Conservation (phyloP, 2,113 vertebrate species). For the Hypanus sabinus region DNA sequence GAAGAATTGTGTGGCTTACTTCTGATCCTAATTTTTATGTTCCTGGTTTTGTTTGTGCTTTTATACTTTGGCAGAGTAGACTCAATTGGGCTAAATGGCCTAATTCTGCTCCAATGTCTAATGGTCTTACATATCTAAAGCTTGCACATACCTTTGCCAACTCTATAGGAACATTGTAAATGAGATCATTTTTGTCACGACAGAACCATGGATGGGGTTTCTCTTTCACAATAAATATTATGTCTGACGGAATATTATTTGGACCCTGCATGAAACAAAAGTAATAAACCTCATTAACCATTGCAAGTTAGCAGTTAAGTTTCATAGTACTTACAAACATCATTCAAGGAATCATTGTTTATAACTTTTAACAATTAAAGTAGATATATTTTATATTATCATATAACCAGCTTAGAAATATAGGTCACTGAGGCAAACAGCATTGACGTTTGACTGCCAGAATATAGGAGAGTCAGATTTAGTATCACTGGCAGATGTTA, state of each 20-base stretch:
- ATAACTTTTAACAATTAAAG: background rate
- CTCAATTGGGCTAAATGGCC: too few species aligned
- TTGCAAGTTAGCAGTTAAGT: background rate
- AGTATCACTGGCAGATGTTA: too few species aligned
- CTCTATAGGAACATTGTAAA: conserved; percentile 60
- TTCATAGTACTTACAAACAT: background rate
- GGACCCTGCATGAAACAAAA: conserved; percentile 66
- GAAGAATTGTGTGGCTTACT: too few species aligned
- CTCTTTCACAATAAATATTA: conserved; percentile 80
- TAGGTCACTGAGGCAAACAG: background rate
- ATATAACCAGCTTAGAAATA: background rate
- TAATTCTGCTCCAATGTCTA: too few species aligned
- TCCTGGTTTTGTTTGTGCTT: background rate
- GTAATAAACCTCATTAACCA: background rate
- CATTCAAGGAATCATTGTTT: background rate
- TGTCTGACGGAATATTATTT: conserved; percentile 79
- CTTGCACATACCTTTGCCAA: conserved; percentile 68
- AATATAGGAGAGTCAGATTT: background rate
- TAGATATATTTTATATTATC: background rate
- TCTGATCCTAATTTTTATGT: background rate
- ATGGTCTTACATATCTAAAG: background rate
- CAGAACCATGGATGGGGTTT: conserved; percentile 71
- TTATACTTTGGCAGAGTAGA: background rate
- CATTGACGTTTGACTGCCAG: background rate
- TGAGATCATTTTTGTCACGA: conserved; percentile 61